Evolutionary conservation across 2,797 vertebrate genomes (phyloP).

Genomic region (Crypturellus tataupa): DNA sequence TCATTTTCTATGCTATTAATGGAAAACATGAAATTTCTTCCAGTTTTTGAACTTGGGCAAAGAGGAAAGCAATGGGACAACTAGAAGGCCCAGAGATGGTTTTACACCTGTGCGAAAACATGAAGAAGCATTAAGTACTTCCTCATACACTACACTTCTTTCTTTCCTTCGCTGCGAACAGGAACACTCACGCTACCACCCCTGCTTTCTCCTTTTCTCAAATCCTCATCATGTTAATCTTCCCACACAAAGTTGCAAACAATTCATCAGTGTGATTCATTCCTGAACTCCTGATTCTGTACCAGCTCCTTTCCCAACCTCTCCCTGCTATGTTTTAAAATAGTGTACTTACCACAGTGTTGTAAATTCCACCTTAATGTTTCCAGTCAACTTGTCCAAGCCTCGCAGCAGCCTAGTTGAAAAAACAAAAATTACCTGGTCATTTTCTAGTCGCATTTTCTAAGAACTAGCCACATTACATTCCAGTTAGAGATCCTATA

Average conservation of each 20-base stretch:
- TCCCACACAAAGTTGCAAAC: constrained; percentile 56
- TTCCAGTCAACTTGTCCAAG: neutral
- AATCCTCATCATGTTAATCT: constrained; percentile 11
- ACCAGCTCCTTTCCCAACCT: constrained; percentile 12
- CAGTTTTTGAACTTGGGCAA: neutral
- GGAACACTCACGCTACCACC: neutral
- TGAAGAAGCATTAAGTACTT: neutral
- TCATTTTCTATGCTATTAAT: neutral
- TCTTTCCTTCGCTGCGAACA: neutral
- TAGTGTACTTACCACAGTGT: neutral
- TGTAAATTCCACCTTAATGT: neutral
- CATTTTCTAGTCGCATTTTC: neutral
- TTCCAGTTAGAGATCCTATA: neutral
- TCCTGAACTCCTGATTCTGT: neutral
- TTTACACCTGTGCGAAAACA: neutral
- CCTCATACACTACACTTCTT: neutral
- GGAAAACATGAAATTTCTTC: neutral
- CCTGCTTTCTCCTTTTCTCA: neutral
- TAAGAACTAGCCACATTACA: neutral
- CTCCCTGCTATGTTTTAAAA: neutral
- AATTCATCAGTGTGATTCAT: constrained; percentile 41
- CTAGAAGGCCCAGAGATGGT: neutral
- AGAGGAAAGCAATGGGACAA: neutral
- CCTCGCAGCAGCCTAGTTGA: neutral
- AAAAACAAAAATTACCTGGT: neutral